Evolutionary conservation across 2,888 invertebrate species (phyloP).

Genomic region (Leucophenga montana): DNA sequence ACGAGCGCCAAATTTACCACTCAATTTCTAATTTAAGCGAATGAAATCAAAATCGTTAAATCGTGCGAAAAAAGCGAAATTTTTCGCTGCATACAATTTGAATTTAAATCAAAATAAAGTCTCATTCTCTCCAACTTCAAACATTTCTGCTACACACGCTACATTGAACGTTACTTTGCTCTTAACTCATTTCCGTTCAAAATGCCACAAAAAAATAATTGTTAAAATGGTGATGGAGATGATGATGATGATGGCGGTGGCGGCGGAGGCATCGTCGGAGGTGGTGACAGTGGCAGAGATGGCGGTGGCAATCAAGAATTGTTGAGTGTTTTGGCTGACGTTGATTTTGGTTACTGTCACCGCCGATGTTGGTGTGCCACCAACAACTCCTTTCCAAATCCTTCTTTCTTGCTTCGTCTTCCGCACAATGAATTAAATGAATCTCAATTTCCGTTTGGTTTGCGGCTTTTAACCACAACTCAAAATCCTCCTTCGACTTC

Average conservation of each 20-base stretch:
- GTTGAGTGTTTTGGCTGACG: conserved; percentile 2
- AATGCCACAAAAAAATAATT: conserved; percentile 14
- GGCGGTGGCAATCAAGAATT: background rate
- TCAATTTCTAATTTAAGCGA: conserved; percentile 54
- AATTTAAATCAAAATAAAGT: conserved; percentile 31
- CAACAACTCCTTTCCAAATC: conserved; percentile 7
- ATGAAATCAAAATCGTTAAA: conserved; percentile 50
- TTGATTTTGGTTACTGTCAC: conserved; percentile 40
- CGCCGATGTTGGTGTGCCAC: conserved; percentile 30
- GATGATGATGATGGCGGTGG: background rate
- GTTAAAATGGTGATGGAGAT: background rate
- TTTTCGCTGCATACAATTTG: conserved; percentile 47
- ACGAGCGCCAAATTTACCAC: background rate
- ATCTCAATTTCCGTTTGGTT: conserved; percentile 67
- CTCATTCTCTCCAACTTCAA: too few species aligned
- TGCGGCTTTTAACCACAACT: conserved; percentile 64
- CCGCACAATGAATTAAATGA: conserved; percentile 64
- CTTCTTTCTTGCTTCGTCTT: conserved; percentile 18
- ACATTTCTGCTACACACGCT: too few species aligned
- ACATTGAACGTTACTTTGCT: too few species aligned
- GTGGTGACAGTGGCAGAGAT: background rate
- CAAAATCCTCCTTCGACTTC: conserved; percentile 3
- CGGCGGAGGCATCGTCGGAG: background rate
- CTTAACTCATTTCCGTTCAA: conserved; percentile 16
- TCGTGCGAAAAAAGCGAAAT: conserved; percentile 58